phyloP scores from a whole-genome alignment of 2,797 vertebrate genomes.

The Chelmon rostratus region DNA sequence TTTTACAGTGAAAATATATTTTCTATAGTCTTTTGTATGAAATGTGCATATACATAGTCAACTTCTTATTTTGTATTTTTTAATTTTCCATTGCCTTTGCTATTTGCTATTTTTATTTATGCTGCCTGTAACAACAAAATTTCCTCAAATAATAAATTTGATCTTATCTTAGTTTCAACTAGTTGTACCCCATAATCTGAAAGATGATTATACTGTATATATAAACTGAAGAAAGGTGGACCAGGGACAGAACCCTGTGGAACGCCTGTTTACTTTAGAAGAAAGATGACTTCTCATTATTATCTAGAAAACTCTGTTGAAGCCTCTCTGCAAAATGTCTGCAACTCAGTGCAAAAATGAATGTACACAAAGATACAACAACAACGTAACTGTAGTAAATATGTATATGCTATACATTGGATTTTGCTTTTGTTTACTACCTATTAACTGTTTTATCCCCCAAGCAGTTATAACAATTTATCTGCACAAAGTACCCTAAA shows the following conservation, averaged over 20 bases:
- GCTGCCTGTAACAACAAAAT: too few relatives aligned
- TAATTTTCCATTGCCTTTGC: too few relatives aligned
- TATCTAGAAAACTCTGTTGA: neutral
- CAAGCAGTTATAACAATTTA: neutral
- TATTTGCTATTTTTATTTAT: too few relatives aligned
- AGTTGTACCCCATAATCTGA: neutral
- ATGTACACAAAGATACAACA: neutral
- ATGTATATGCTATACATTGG: neutral
- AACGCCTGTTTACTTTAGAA: neutral
- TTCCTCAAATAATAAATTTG: too few relatives aligned
- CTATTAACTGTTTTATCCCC: neutral
- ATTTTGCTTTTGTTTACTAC: neutral
- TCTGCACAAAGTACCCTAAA: neutral
- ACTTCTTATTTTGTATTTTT: too few relatives aligned
- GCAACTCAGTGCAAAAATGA: neutral
- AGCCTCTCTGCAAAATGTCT: neutral
- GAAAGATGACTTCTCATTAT: neutral
- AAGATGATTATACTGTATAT: neutral
- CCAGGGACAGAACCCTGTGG: neutral
- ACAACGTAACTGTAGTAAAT: neutral
- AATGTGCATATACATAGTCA: too few relatives aligned
- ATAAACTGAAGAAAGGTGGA: neutral
- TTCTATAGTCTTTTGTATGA: too few relatives aligned
- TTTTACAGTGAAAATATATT: too few relatives aligned
- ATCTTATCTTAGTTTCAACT: too few relatives aligned